These are phyloP conservation scores for Urechis unicinctus DNA, from an alignment of 2,888 invertebrate genomes.

Conservation along the genomic window DNA sequence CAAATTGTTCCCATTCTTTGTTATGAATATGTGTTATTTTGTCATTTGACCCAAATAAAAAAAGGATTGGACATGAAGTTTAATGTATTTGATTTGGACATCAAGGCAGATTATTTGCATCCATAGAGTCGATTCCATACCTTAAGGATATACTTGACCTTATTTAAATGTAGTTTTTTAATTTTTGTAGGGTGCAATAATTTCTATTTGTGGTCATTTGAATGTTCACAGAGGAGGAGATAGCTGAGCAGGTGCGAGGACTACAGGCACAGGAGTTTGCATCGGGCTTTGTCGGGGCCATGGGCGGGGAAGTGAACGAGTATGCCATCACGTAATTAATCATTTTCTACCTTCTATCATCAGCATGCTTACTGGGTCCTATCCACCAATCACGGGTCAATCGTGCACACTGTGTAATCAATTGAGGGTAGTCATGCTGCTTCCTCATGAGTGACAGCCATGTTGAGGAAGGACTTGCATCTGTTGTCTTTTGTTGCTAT, in stretches of 20 bases:
- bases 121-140: background rate
- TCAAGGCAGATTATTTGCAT: background rate
- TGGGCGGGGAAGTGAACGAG: background rate
- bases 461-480: too few relatives aligned
- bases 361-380: too few relatives aligned
- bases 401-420: too few relatives aligned
- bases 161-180: too few relatives aligned
- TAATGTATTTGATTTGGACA: background rate
- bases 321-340: background rate
- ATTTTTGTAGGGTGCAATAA: too few relatives aligned
- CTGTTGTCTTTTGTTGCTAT: too few relatives aligned
- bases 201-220: background rate
- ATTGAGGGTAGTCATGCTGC: too few relatives aligned
- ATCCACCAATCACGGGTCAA: too few relatives aligned
- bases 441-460: too few relatives aligned
- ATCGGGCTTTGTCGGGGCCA: background rate
- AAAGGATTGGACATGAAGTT: background rate
- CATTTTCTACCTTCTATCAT: too few relatives aligned
- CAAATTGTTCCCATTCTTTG: background rate
- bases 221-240: constrained; percentile 19
- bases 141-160: background rate
- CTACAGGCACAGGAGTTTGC: constrained; percentile 23
- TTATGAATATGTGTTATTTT: too few relatives aligned
- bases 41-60: too few relatives aligned
- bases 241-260: constrained; percentile 20